Base-by-base conservation (phyloP, 1,140 invertebrate species). In the Habropoda laboriosa region DNA sequence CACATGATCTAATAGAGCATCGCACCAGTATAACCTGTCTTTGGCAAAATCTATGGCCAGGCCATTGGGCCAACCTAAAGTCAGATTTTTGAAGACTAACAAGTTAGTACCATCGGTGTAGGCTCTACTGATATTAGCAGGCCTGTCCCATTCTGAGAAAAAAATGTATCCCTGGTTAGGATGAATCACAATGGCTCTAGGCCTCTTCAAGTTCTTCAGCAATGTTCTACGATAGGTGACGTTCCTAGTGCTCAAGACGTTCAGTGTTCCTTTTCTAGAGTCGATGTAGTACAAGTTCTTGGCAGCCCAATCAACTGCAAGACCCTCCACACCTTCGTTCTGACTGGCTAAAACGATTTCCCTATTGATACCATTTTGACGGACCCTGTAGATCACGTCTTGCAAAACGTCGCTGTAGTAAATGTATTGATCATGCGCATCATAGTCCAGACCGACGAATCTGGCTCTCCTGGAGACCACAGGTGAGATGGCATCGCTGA, bases 271-370 rank as follows among this genome's bases (percentile, higher is more conserved):
- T 93, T 98, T 98, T 13, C 98, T 95, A 12, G 98, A 99, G 89
- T 99, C 98, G 61, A 99, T 99, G 92, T 99, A 99, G 92, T 99
- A 99, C 0, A 99, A 94, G 91, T 99, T 99, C 89, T 99, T 98
- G 0, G 98, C 97, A 0, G 97, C 97, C 99, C 98, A 99, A 90
- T 99, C 99, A 0, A 99, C 96, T 1, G 98, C 98, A 49, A 99
- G 93, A 6, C 98, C 98, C 94, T 99, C 98, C 0, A 99, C 98
- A 0, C 98, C 98, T 93, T 99, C 98, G 88, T 99, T 99, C 90
- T 99, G 98, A 24, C 98, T 98, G 13, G 98, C 98, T 27, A 99
- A 90, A 0, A 99, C 98, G 66, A 98, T 98, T 91, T 99, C 98
- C 12, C 96, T 94, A 0, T 96, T 96, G 0, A 97, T 97, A 73